phyloP scores from a whole-genome alignment of 2,888 invertebrate genomes.

The Pediacus dermestoides region DNA sequence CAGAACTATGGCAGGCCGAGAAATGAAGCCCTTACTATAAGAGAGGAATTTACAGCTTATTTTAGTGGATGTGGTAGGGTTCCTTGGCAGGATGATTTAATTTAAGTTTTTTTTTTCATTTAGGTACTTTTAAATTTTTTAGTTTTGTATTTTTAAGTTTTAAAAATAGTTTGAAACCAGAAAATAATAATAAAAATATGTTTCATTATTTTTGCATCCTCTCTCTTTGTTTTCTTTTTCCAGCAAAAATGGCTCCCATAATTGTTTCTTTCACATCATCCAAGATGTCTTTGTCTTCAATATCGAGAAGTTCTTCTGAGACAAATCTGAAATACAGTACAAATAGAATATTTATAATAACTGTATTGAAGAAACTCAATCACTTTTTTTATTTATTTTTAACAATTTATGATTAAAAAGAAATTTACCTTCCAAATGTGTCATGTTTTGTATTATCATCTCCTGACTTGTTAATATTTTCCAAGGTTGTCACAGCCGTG shows the following conservation, averaged over 20 bases:
- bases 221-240: background rate
- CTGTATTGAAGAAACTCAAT: background rate
- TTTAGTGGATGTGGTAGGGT: slow-evolving; percentile 12
- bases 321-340: background rate
- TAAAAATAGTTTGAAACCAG: no score
- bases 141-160: no score
- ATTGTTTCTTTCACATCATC: background rate
- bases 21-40: slow-evolving; percentile 7
- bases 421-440: no score
- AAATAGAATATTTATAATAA: background rate
- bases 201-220: background rate
- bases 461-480: no score
- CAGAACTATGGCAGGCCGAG: slow-evolving; percentile 14
- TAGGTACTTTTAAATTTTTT: no score
- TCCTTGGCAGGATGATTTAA: no score
- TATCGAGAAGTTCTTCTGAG: background rate
- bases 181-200: background rate
- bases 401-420: no score
- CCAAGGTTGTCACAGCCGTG: no score
- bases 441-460: no score
- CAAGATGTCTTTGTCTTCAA: background rate
- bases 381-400: background rate
- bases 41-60: slow-evolving; percentile 18
- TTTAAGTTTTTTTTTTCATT: no score
- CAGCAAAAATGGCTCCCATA: background rate